These are phyloP conservation scores for Scleropages formosus DNA, from an alignment of 2,797 vertebrate genomes.

Conservation along the genomic window DNA sequence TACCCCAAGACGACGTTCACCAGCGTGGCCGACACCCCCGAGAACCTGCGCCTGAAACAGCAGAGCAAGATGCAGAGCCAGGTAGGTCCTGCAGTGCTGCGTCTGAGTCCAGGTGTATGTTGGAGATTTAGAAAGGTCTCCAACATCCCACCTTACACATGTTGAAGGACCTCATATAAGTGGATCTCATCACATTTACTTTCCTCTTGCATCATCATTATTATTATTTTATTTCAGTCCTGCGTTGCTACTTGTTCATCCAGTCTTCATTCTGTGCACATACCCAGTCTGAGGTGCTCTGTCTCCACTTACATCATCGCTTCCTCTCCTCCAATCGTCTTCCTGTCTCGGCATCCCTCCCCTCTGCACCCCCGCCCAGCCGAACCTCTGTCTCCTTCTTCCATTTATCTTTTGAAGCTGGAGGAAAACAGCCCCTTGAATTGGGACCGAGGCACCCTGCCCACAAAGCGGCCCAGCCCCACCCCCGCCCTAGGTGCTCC, in stretches of 20 bases:
- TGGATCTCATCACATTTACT: neutral
- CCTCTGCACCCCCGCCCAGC: slow-evolving; percentile 7
- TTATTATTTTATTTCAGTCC: neutral
- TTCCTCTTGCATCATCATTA: slow-evolving; percentile 2
- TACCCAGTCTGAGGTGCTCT: neutral
- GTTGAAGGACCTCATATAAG: neutral
- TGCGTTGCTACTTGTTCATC: neutral
- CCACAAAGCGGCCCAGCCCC: slow-evolving; percentile 13
- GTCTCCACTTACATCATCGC: neutral
- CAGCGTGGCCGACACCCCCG: slow-evolving; percentile 92
- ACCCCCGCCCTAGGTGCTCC: neutral
- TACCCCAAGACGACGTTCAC: slow-evolving; percentile 96
- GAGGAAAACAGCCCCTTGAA: neutral
- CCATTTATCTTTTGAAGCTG: slow-evolving; percentile 15
- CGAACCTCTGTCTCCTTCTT: slow-evolving; percentile 14
- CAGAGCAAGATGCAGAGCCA: slow-evolving; percentile 96
- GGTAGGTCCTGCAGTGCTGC: slow-evolving; percentile 57
- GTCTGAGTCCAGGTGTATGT: neutral
- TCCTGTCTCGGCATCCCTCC: slow-evolving; percentile 24
- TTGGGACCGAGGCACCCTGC: neutral
- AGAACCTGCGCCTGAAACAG: slow-evolving; percentile 94
- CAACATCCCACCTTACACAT: neutral
- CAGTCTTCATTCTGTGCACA: neutral
- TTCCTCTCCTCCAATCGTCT: slow-evolving; percentile 12
- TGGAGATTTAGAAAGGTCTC: neutral